Evolutionary conservation across 1,140 invertebrate species (phyloP).

Genomic region (Halictus rubicundus): DNA sequence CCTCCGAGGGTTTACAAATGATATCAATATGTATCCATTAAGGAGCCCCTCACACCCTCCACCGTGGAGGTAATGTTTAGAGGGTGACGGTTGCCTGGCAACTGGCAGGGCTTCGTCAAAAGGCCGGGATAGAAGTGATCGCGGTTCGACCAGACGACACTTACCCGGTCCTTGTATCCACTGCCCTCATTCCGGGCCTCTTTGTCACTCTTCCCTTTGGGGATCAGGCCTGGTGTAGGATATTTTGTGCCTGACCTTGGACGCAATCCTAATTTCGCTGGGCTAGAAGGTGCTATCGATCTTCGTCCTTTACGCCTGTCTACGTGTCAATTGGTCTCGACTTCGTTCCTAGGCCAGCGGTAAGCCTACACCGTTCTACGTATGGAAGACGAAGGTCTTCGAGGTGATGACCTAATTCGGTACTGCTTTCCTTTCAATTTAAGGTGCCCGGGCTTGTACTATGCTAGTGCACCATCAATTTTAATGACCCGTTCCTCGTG

Average conservation of each 20-base stretch:
- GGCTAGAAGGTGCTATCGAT: conserved; percentile 25
- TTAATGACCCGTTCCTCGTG: too few relatives aligned
- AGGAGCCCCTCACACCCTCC: conserved; percentile 47
- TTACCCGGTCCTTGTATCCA: conserved; percentile 62
- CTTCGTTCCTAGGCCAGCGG: conserved; percentile 1
- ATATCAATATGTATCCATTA: conserved; percentile 78
- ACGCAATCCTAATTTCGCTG: conserved; percentile 40
- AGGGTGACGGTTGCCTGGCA: conserved; percentile 72
- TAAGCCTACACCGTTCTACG: too few relatives aligned
- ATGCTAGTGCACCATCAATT: too few relatives aligned
- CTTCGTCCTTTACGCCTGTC: conserved; percentile 36
- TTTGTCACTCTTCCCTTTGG: neutral
- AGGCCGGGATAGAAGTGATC: conserved; percentile 70
- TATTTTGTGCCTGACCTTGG: conserved; percentile 45
- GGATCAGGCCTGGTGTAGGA: conserved; percentile 35
- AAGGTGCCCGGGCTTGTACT: too few relatives aligned
- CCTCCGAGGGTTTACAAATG: conserved; percentile 71
- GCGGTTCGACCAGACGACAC: conserved; percentile 70
- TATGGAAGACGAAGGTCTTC: too few relatives aligned
- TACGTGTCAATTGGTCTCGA: conserved; percentile 40
- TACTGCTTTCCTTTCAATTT: too few relatives aligned
- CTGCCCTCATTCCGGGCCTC: conserved; percentile 48
- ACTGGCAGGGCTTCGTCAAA: conserved; percentile 62
- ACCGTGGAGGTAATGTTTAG: conserved; percentile 67
- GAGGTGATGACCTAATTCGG: too few relatives aligned